A percentile compares a stretch with the other conserved stretches of the same genome.
Evolutionary conservation across 23 tunicate genomes (phyloP).

Genomic region (Phallusia fumigata): DNA sequence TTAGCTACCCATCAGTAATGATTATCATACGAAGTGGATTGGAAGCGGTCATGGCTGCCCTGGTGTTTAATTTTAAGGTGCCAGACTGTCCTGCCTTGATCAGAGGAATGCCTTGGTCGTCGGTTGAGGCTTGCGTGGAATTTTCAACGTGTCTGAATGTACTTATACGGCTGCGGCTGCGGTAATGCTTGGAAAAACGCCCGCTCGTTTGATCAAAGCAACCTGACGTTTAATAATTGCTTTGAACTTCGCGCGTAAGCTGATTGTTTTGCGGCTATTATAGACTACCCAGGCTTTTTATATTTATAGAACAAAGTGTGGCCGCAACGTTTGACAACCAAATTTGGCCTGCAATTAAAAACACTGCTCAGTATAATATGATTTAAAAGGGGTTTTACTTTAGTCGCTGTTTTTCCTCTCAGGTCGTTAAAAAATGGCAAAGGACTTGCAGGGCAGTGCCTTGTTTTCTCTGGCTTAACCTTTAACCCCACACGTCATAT

Average conservation of each 20-base stretch:
- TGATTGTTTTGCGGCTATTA: too few species aligned
- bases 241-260: too few species aligned
- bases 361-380: too few species aligned
- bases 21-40: conserved; percentile 4
- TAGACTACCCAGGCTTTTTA: too few species aligned
- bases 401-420: too few species aligned
- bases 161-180: not conserved
- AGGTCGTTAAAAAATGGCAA: too few species aligned
- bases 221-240: too few species aligned
- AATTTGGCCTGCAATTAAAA: too few species aligned
- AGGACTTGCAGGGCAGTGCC: too few species aligned
- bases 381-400: too few species aligned
- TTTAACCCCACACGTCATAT: conserved; percentile 10
- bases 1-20: not conserved
- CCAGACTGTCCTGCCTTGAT: not conserved
- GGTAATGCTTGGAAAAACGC: not conserved
- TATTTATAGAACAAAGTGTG: too few species aligned
- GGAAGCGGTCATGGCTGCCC: not conserved
- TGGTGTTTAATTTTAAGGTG: not conserved
- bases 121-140: not conserved
- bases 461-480: conserved; percentile 2
- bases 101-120: not conserved
- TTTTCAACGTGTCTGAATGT: not conserved
- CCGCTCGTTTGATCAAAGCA: not conserved
- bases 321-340: too few species aligned